Evolutionary conservation across 2,113 vertebrate genomes (phyloP).

Genomic region (Rhineura floridana): DNA sequence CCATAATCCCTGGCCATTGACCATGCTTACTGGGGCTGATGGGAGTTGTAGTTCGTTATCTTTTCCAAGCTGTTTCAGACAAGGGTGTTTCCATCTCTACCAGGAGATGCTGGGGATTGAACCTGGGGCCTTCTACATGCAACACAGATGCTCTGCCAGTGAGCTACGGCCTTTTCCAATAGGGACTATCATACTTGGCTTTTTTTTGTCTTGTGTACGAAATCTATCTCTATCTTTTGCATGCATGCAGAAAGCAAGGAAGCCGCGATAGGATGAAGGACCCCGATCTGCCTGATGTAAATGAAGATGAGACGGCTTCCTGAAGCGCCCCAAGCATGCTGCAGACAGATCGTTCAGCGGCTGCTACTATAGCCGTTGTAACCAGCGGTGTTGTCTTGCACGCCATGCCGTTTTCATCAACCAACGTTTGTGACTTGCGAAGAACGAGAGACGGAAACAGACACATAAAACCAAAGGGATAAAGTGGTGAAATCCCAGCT

Average conservation of each 20-base stretch:
- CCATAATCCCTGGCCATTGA: too few species aligned
- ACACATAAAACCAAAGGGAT: not conserved
- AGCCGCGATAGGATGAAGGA: conserved; percentile 74
- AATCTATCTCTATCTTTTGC: not conserved
- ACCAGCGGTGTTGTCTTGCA: conserved; percentile 54
- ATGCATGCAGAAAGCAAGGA: conserved; percentile 70
- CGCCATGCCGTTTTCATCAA: conserved; percentile 51
- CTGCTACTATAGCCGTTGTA: conserved; percentile 39
- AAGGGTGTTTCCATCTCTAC: too few species aligned
- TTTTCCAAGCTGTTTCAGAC: too few species aligned
- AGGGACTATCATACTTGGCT: not conserved
- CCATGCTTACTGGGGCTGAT: too few species aligned
- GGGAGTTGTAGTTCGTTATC: too few species aligned
- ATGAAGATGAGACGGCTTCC: conserved; percentile 74
- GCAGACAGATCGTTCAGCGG: conserved; percentile 15
- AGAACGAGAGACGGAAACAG: not conserved
- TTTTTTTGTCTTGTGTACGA: not conserved
- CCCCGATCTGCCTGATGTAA: conserved; percentile 73
- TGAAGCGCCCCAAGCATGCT: conserved; percentile 70
- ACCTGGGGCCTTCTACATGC: not conserved
- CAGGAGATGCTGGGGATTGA: not conserved
- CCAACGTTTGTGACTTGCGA: conserved; percentile 38
- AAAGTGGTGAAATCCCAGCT: not conserved
- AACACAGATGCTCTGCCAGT: not conserved
- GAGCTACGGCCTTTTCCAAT: not conserved